Evolutionary conservation across 2,113 vertebrate genomes (phyloP), one percentile per base, ranked within the genome.

Genomic region (Heteronetta atricapilla): DNA sequence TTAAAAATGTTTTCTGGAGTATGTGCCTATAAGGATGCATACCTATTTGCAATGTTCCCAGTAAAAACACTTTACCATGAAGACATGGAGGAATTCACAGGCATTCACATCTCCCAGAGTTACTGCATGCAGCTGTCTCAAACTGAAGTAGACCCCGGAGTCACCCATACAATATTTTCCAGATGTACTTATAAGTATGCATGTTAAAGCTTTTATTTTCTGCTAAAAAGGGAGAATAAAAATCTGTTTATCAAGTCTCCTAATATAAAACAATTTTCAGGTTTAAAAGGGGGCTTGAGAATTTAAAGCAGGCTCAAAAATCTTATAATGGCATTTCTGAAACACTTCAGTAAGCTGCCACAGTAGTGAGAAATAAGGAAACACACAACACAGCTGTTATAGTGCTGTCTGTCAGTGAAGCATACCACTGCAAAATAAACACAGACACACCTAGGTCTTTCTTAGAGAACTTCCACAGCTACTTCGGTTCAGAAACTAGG

Each of bases 321-420:
- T 21, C 62, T n/a, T 53, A 42, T 62, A 13, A 2, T 29, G 4
- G 21, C 7, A 13, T 14, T 69, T 77, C 70, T 40, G 25, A n/a
- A 64, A 31, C 13, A 28, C 26, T 6, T 73, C 11, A 10, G 34
- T 33, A 10, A 66, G 20, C 36, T 77, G 56, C 18, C 64, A 25
- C 22, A 72, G 50, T 12, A 22, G 42, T 3, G 17, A 31, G n/a
- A 40, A 77, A 31, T 0, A 1, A 33, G 20, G n/a, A 1, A 2
- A 8, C 53, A 20, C 3, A 7, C 14, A 16, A 7, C 13, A 31
- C 29, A 40, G n/a, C 28, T 40, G 29, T 44, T 25, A 1, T 1
- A 11, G 29, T 25, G 82, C 44, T 48, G 21, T 23, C 63, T 36
- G 8, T 2, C 56, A 1, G 6, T 2, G 6, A 29, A 28, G 34